Base-by-base conservation (phyloP, 2,113 vertebrate genomes). In the Lipophrys pholis region DNA sequence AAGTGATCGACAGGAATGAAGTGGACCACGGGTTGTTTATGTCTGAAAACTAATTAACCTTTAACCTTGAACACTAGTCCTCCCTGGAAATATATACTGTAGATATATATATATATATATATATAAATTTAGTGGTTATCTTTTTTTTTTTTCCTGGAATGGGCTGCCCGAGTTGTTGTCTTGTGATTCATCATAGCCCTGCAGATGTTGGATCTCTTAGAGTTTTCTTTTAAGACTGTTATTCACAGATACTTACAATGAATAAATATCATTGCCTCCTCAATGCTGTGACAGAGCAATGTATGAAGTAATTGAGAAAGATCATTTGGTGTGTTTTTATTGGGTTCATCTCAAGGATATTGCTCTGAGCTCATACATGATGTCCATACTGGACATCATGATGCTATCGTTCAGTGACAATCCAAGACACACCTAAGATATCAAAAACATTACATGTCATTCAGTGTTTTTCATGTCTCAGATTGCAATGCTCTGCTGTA, bases 1-100 rank as follows among this genome's bases (percentile, higher is more conserved):
- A 55, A 14, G 43, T 73, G 76, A 87, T 64, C 5, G 50, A 78
- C 79, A 70, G 48, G 21, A 57, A 74, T 73, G 66, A 82, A 72
- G 61, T 69, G 45, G 67, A 30, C 62, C 57, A 40, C 9, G 0
- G 1, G 35, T 76, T 83, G 74, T 83, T 85, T 87, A 80, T 72
- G 59, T 64, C 78, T 60, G 52, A 63, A 51, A 76, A 43, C 61
- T 78, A 57, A 87, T 86, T 84, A 88, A 89, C 79, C 79, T 54
- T 62, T 73, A 43, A 84, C 73, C 75, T 75, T 64, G 58, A 55
- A 51, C 30, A 69, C 65, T 21, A 39, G 5, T 51, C 40, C 65
- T 71, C 60, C 38, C 57, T 71, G 36, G 39, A 56, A 45, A n/a
- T n/a, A n/a, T n/a, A n/a, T n/a, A n/a, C n/a, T n/a, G n/a, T n/a